These are phyloP conservation scores for Tiliacea citrago DNA, from an alignment of 2,888 invertebrate genomes.

Conservation along the genomic window DNA sequence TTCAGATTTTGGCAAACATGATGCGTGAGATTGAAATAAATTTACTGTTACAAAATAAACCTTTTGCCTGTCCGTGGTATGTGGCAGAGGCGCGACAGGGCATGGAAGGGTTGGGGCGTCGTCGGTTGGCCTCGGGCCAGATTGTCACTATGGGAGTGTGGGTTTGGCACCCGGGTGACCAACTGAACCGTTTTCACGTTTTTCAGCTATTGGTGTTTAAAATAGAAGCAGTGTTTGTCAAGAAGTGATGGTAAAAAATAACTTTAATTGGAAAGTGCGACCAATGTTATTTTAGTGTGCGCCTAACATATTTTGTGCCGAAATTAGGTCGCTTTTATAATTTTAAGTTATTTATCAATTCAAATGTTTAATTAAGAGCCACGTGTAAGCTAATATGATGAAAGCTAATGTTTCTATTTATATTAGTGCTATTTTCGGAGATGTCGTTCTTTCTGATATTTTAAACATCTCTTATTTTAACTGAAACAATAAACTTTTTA, in stretches of 20 bases:
- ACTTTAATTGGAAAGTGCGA: too few species aligned
- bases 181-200: slow-evolving; percentile 17
- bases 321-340: neutral
- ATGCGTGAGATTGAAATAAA: too few species aligned
- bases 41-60: slow-evolving; percentile 4
- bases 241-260: too few species aligned
- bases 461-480: too few species aligned
- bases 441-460: too few species aligned
- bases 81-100: neutral
- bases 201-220: neutral
- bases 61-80: slow-evolving; percentile 22
- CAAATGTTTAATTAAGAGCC: slow-evolving; percentile 8
- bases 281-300: too few species aligned
- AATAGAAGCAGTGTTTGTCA: neutral
- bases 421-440: neutral
- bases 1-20: neutral
- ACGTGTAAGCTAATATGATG: too few species aligned
- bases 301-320: neutral
- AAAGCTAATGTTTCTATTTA: neutral
- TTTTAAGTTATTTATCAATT: neutral
- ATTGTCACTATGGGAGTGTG: slow-evolving; percentile 10
- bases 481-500: too few species aligned
- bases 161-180: slow-evolving; percentile 27
- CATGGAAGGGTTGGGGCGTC: neutral
- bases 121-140: slow-evolving; percentile 53